Base-by-base conservation (phyloP, 2,888 invertebrate genomes). In the Drosophila meridionalis region DNA sequence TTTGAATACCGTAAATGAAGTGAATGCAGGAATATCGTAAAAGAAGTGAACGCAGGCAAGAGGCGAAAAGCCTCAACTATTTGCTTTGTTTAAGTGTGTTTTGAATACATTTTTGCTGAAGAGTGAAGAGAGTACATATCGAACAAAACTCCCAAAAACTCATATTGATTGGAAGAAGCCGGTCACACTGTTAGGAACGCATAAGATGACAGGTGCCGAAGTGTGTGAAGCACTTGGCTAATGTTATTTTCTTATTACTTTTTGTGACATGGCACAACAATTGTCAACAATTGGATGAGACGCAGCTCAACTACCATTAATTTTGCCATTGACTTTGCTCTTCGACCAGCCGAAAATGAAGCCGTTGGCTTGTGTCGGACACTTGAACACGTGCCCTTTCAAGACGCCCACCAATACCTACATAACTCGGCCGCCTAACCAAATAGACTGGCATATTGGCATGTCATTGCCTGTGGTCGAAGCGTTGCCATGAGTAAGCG, bases 211-310 rank as follows among this genome's bases (percentile, higher is more conserved):
- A 85, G 83, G 70, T 85, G 80, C 58, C 36, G 38, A 48, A 69
- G 61, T 66, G 76, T 61, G 45, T 56, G 69, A 69, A 69, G 71
- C 83, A 74, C 81, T 75, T 69, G 59, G 66, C 65, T 52, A 68
- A 80, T 79, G 69, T 87, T 79, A 72, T 79, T 79, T 82, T 83
- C 65, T 77, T 87, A 87, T 78, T 80, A 80, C 73, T 71, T 82
- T 75, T 60, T 80, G 72, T 75, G 78, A 69, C 80, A 67, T 75
- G 72, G 67, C 69, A 74, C 79, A 82, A 72, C 65, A 69, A 77
- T 77, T 89, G 87, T 84, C 87, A 87, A 77, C 85, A 80, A 89
- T 84, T 76, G 84, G 73, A 60, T 78, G 47, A 53, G 76, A 80
- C 72, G 64, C 57, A 32, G 36, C 58, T 40, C 26, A 26, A 48